Evolutionary conservation across 2,797 vertebrate species (phyloP), one percentile per base, ranked within the genome.

Genomic region (Dromococcyx pavoninus): DNA sequence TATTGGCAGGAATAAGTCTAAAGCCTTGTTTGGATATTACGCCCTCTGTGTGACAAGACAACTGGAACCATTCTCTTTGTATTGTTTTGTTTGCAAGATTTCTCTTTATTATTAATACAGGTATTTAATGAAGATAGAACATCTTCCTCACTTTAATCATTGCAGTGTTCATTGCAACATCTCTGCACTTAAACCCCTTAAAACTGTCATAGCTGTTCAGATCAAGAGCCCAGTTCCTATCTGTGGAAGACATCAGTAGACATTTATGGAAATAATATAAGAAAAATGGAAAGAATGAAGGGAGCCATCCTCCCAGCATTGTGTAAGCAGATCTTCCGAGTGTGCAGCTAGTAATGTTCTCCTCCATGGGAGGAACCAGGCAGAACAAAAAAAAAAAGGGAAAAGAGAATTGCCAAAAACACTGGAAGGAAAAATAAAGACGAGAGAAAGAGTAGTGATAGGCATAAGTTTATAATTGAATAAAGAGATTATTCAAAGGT

Each of bases 231-330:
- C 10, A 56, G 10, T 37, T 84, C 35, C 61, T 75, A 71, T 61
- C 87, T 73, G 73, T 66, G 18, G 43, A 91, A 95, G 18, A 75
- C 22, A 76, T 78, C 53, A 86, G 54, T 53, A 62, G 85, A 80
- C 11, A 51, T 78, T 93, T 81, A 60, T 53, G 43, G 76, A 94
- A 94, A 66, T 84, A 86, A 28, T 46, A 24, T 11, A 72, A 73
- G 43, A 90, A 87, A 91, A 93, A 75, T 70, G 5, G 73, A 86
- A 93, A 88, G 58, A 81, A 91, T 82, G 61, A 91, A 73, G 21
- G 46, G 46, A 86, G 17, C 27, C 32, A 33, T 75, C 66, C 43
- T 94, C n/a, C 58, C 66, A 88, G 8, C 5, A 56, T 4, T 8
- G 0, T 8, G n/a, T 66, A 84, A 79, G 76, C 51, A 90, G n/a